These are phyloP conservation scores for Polymixis flavicincta DNA, from an alignment of 2,888 invertebrate species.

Conservation along the genomic window DNA sequence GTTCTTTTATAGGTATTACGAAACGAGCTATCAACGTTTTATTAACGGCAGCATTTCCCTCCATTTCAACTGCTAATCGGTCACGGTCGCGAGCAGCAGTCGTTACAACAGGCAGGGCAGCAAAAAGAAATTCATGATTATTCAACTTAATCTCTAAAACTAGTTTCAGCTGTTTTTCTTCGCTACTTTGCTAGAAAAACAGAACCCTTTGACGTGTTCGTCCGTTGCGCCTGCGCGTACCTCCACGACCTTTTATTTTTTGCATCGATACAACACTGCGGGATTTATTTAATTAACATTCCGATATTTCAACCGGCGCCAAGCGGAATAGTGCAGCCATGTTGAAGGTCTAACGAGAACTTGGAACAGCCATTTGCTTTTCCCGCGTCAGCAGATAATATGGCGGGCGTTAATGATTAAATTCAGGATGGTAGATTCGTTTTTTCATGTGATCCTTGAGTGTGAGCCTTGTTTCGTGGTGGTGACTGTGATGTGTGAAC, in stretches of 20 bases:
- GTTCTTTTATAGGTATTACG: constrained; percentile 7
- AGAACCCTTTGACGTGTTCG: constrained; percentile 55
- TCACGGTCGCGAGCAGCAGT: constrained; percentile 46
- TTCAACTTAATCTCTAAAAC: constrained; percentile 54
- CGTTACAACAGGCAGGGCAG: constrained; percentile 40
- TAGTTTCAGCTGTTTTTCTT: constrained; percentile 51
- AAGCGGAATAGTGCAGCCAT: constrained; percentile 47
- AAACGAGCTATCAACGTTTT: constrained; percentile 24
- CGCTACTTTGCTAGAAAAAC: constrained; percentile 42
- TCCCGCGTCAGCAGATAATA: constrained; percentile 32
- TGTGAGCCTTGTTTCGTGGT: not conserved
- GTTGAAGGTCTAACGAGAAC: constrained; percentile 41
- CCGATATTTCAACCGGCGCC: constrained; percentile 64
- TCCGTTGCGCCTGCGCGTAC: constrained; percentile 81
- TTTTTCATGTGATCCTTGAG: constrained; percentile 10
- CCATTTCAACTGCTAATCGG: constrained; percentile 37
- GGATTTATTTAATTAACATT: constrained; percentile 75
- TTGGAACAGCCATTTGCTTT: constrained; percentile 32
- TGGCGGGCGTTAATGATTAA: constrained; percentile 23
- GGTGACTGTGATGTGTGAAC: not conserved
- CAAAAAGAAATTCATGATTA: constrained; percentile 40
- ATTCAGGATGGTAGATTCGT: constrained; percentile 3
- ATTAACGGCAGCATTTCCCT: constrained; percentile 27
- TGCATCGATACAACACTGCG: constrained; percentile 63
- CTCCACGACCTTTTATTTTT: constrained; percentile 84